Percentiles rank a stretch among this genome's conserved stretches.
phyloP scores from a whole-genome alignment of 2,888 invertebrate species.

The Polyommatus icarus region DNA sequence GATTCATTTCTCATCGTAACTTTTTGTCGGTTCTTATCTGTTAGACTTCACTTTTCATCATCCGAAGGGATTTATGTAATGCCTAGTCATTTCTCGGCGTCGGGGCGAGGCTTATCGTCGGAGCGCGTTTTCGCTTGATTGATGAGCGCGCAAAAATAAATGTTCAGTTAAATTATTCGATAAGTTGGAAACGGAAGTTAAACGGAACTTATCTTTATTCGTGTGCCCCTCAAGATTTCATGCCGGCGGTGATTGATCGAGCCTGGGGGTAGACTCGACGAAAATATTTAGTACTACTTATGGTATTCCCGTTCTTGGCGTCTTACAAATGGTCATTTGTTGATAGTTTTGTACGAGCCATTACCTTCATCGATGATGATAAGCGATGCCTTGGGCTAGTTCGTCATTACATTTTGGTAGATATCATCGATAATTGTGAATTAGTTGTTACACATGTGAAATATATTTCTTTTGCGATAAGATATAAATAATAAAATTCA shows the following conservation, averaged over 20 bases:
- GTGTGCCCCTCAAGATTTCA: conserved; percentile 75
- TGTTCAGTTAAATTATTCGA: conserved; percentile 82
- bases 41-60: conserved; percentile 82
- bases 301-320: conserved; percentile 23
- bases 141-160: conserved; percentile 82
- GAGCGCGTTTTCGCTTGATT: conserved; percentile 77
- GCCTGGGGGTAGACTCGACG: conserved; percentile 43
- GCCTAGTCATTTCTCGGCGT: conserved; percentile 82
- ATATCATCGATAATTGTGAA: not conserved
- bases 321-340: not conserved
- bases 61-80: conserved; percentile 82
- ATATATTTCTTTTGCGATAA: not conserved
- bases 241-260: conserved; percentile 75
- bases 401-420: not conserved
- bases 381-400: not conserved
- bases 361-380: not conserved
- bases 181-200: conserved; percentile 82
- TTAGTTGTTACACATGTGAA: not conserved
- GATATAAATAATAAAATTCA: too few relatives aligned
- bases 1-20: conserved; percentile 82
- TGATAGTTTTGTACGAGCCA: not conserved
- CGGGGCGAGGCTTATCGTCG: conserved; percentile 78
- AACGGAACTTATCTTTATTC: conserved; percentile 81
- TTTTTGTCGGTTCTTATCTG: conserved; percentile 82
- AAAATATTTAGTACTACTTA: conserved; percentile 37